phyloP scores from a whole-genome alignment of 2,797 vertebrate genomes.

The Mallotus villosus region DNA sequence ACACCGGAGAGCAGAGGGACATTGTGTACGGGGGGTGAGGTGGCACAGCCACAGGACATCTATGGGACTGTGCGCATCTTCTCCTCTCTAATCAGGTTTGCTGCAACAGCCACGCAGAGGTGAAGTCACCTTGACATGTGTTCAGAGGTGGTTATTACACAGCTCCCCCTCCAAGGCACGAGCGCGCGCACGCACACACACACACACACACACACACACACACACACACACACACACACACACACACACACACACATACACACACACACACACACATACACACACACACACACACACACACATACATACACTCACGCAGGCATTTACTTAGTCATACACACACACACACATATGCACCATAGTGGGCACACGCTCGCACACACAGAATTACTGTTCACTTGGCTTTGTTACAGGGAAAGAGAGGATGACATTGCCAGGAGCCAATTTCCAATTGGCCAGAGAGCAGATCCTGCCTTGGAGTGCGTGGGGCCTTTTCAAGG shows the following conservation, averaged over 20 bases:
- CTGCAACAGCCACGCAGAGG: slow-evolving; percentile 23
- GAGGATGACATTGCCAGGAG: slow-evolving; percentile 62
- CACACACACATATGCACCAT: background rate
- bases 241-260: background rate
- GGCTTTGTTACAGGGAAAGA: slow-evolving; percentile 9
- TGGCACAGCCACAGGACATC: slow-evolving; percentile 23
- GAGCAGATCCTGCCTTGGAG: slow-evolving; percentile 47
- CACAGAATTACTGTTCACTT: background rate
- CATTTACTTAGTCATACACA: background rate
- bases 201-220: slow-evolving; percentile 13
- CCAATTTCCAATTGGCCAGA: slow-evolving; percentile 59
- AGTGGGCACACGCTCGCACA: background rate
- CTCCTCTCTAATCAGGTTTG: slow-evolving; percentile 42
- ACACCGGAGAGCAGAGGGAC: background rate
- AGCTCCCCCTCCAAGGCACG: background rate
- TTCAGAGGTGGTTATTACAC: slow-evolving; percentile 7
- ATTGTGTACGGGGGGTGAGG: slow-evolving; percentile 26
- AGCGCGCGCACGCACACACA: background rate
- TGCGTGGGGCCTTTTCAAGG: slow-evolving; percentile 66
- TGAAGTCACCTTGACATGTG: slow-evolving; percentile 37
- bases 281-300: slow-evolving; percentile 7
- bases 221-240: background rate
- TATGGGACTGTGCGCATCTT: slow-evolving; percentile 25
- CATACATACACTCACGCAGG: background rate
- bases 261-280: background rate